These are phyloP conservation scores for Scelioninae gen. 2 DNA, from an alignment of 2,888 invertebrate genomes.

Conservation along the genomic window DNA sequence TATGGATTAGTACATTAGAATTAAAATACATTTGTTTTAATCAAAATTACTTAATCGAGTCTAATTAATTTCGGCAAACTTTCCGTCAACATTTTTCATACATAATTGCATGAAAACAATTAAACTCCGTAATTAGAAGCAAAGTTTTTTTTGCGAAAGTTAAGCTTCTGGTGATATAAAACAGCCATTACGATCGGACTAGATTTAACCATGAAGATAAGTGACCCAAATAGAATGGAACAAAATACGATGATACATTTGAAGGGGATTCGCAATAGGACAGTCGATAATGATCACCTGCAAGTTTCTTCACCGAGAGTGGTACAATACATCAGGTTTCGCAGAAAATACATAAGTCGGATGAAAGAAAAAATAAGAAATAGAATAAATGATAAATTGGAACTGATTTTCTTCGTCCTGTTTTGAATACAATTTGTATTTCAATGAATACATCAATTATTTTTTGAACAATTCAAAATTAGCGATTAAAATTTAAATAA, in stretches of 20 bases:
- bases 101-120: no score
- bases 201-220: conserved; percentile 18
- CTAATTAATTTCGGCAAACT: no score
- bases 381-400: neutral
- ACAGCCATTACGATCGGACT: conserved; percentile 2
- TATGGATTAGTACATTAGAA: no score
- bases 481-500: no score
- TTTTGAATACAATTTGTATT: no score
- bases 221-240: conserved; percentile 23
- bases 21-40: no score
- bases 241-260: conserved; percentile 26
- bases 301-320: conserved; percentile 14
- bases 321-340: conserved; percentile 8
- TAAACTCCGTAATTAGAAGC: no score
- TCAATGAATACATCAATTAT: no score
- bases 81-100: no score
- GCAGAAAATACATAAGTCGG: conserved; percentile 14
- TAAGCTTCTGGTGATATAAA: neutral
- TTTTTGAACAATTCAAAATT: no score
- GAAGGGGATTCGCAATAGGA: conserved; percentile 3
- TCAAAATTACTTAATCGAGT: no score
- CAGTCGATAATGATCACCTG: conserved; percentile 25
- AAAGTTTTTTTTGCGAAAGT: conserved; percentile 1
- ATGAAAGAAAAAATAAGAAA: conserved; percentile 12
- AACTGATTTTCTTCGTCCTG: neutral